Evolutionary conservation across 2,113 vertebrate species (phyloP).

Genomic region (Danio rerio): DNA sequence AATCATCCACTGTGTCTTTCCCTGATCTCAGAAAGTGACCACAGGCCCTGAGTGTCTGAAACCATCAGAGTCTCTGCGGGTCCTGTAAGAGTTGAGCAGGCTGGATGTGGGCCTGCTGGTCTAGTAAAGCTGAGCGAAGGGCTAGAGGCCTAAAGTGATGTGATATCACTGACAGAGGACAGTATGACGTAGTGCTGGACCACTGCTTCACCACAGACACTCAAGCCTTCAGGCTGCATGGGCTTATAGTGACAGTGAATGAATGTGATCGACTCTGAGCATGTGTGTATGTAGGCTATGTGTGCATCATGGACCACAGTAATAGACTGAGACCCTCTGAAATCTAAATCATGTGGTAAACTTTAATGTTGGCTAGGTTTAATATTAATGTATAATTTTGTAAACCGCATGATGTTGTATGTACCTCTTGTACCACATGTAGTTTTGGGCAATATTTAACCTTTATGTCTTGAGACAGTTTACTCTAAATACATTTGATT

Average conservation of each 20-base stretch:
- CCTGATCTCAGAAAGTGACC: neutral
- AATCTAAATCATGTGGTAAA: neutral
- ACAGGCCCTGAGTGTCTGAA: constrained; percentile 4
- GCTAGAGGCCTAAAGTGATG: neutral
- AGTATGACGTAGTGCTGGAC: neutral
- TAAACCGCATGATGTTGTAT: neutral
- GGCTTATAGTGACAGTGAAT: neutral
- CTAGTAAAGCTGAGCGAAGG: neutral
- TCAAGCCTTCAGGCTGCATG: constrained; percentile 1
- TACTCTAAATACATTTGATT: too few relatives aligned
- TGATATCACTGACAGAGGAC: constrained; percentile 17
- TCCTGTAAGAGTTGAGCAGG: neutral
- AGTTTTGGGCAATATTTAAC: too few relatives aligned
- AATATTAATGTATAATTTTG: neutral
- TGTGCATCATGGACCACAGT: neutral
- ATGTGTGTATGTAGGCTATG: constrained; percentile 2
- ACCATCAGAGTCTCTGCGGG: neutral
- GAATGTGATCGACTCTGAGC: neutral
- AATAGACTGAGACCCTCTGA: neutral
- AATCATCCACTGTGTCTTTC: neutral
- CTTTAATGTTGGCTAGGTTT: neutral
- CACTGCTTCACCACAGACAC: neutral
- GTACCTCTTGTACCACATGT: neutral
- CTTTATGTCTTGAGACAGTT: too few relatives aligned
- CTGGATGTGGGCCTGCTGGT: constrained; percentile 9